phyloP scores from a whole-genome alignment of 2,888 invertebrate genomes.

The Hypselothyrea guttata region DNA sequence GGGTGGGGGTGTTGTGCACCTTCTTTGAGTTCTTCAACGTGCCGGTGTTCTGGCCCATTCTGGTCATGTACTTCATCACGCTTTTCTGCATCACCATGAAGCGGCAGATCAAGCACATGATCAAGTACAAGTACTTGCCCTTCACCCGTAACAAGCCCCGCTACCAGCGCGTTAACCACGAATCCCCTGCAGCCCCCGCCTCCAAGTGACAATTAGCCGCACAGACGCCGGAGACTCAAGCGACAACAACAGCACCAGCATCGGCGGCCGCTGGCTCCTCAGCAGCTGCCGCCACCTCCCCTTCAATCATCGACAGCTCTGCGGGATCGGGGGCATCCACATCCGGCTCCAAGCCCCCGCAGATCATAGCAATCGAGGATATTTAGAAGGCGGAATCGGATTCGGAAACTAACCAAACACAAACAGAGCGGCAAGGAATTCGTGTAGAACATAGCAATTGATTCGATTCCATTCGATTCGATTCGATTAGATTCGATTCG shows the following conservation, averaged over 20 bases:
- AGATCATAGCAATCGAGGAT: slow-evolving; percentile 81
- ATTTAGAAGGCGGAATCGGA: slow-evolving; percentile 55
- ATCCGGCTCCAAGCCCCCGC: slow-evolving; percentile 79
- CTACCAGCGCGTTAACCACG: slow-evolving; percentile 88
- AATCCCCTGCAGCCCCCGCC: too few species aligned
- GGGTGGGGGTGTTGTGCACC: slow-evolving; percentile 95
- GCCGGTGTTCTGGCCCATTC: slow-evolving; percentile 99
- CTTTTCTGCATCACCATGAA: slow-evolving; percentile 99
- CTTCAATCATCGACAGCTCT: slow-evolving; percentile 43
- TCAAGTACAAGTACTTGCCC: slow-evolving; percentile 99
- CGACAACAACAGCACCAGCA: slow-evolving; percentile 47
- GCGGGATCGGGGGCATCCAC: slow-evolving; percentile 28
- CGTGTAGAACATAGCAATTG: slow-evolving; percentile 22
- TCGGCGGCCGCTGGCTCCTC: slow-evolving; percentile 40
- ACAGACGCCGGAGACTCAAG: slow-evolving; percentile 65
- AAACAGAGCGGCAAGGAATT: too few species aligned
- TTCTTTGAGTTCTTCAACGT: slow-evolving; percentile 99
- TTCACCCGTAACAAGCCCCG: slow-evolving; percentile 99
- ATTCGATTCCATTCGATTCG: slow-evolving; percentile 29
- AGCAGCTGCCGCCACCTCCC: slow-evolving; percentile 66
- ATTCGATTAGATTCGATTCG: too few species aligned
- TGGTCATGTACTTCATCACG: slow-evolving; percentile 99
- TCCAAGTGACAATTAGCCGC: too few species aligned
- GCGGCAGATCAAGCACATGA: slow-evolving; percentile 99
- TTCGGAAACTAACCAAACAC: too few species aligned